Base-by-base conservation (phyloP, 2,113 vertebrate genomes). In the Psittacus erithacus region DNA sequence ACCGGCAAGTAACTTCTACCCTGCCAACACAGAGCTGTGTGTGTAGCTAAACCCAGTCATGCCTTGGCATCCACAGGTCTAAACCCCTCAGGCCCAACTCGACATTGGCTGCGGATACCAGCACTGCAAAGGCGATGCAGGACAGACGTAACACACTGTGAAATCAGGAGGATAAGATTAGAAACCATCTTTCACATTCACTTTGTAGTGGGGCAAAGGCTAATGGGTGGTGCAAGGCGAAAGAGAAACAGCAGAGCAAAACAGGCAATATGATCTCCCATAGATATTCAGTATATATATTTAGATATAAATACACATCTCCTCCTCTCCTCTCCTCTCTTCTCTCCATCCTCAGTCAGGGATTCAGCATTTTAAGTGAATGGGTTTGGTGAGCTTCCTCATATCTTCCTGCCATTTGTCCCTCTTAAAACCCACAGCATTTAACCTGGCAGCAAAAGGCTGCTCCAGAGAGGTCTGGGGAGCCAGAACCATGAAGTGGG, bases 21-120 rank as follows among this genome's bases (percentile, higher is more conserved):
- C 24, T 47, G 46, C n/a, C 29, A 74, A 25, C 24, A 24, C 39
- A 47, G 24, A 6, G 7, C 1, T 28, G 12, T 16, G 31, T 11
- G 4, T 0, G 1, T 1, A 2, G 53, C 35, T 35, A 14, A 53
- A 23, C 41, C 67, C 53, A 64, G 55, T 14, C 29, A 64, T 0
- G 2, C 14, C 43, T 28, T 50, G n/a, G 38, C 39, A n/a, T 18
- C 17, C 75, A 14, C 7, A 39, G 64, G 33, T 55, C 35, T 80
- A 29, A 76, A 43, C 8, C 11, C 43, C 47, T 52, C 18, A 6
- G 63, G 44, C 63, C n/a, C 69, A 20, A 39, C 24, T 81, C 3
- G 2, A 22, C 46, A 12, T 29, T 35, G 50, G 13, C 63, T 29
- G 44, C 3, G 29, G 14, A 10, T 33, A 57, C 7, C 65, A 38